phyloP scores from a whole-genome alignment of 2,888 invertebrate genomes.

The Polyommatus iphigenia region DNA sequence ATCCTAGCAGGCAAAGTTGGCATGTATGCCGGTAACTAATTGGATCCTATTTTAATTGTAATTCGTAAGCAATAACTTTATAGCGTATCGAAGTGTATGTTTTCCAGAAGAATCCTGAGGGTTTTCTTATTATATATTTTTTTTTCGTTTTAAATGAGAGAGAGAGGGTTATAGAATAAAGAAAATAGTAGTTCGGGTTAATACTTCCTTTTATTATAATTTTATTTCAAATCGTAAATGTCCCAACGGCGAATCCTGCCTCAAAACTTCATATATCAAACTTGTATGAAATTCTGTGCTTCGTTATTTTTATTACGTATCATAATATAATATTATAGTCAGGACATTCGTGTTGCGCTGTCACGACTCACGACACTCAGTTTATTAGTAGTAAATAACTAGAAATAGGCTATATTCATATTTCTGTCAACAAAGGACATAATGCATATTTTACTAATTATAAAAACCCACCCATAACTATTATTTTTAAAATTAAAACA shows the following conservation, averaged over 20 bases:
- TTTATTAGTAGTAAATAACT: neutral
- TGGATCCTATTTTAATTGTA: too few species aligned
- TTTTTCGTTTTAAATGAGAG: too few species aligned
- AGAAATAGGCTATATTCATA: neutral
- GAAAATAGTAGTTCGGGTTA: neutral
- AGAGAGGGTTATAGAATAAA: neutral
- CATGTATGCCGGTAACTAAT: too few species aligned
- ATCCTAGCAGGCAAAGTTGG: too few species aligned
- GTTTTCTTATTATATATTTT: too few species aligned
- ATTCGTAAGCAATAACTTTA: too few species aligned
- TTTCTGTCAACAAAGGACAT: neutral
- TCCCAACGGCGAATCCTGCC: neutral
- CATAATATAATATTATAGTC: neutral
- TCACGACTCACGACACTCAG: neutral
- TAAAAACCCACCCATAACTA: too few species aligned
- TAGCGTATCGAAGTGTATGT: too few species aligned
- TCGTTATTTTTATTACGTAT: neutral
- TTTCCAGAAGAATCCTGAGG: too few species aligned
- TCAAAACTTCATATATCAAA: too few species aligned
- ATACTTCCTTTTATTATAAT: neutral
- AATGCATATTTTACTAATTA: neutral
- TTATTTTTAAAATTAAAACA: too few species aligned
- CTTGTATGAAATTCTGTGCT: neutral
- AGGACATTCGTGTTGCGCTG: neutral
- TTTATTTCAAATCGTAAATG: neutral